Conservation (phyloP, 2,113 vertebrate species). For the Thymallus thymallus region DNA sequence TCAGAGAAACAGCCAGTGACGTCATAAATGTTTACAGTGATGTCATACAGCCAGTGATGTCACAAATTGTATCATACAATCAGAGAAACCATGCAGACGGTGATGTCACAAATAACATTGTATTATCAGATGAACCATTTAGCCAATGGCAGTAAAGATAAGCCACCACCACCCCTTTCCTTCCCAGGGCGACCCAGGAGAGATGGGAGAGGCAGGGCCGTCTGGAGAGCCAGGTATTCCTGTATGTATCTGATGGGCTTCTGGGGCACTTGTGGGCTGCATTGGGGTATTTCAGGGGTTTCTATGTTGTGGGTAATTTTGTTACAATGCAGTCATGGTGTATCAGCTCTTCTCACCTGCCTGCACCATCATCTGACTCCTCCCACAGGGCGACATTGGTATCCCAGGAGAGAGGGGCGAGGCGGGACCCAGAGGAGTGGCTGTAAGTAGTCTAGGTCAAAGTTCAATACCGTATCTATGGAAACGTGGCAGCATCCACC, state of each 20-base stretch:
- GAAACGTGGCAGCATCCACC: neutral
- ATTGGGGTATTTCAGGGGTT: conserved; percentile 18
- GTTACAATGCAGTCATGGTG: too few species aligned
- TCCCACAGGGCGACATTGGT: conserved; percentile 83
- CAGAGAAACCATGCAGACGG: neutral
- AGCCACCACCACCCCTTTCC: conserved; percentile 15
- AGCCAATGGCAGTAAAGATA: neutral
- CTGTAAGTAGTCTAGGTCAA: conserved; percentile 76
- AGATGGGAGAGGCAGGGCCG: conserved; percentile 85
- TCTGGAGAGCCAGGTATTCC: conserved; percentile 97
- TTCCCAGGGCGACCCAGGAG: conserved; percentile 81
- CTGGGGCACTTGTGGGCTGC: conserved; percentile 3
- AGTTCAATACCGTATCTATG: neutral
- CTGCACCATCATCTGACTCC: conserved; percentile 5
- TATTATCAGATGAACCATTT: neutral
- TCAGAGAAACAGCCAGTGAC: too few species aligned
- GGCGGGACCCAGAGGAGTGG: conserved; percentile 86
- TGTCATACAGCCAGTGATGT: too few species aligned
- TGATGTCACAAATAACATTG: neutral
- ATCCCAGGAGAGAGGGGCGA: conserved; percentile 87
- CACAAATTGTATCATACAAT: too few species aligned
- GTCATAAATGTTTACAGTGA: too few species aligned
- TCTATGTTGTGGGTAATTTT: neutral
- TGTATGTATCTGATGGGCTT: conserved; percentile 80
- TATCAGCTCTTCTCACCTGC: conserved; percentile 21